These are phyloP conservation scores for Acleris literana DNA, from an alignment of 2,888 invertebrate genomes.

Conservation along the genomic window DNA sequence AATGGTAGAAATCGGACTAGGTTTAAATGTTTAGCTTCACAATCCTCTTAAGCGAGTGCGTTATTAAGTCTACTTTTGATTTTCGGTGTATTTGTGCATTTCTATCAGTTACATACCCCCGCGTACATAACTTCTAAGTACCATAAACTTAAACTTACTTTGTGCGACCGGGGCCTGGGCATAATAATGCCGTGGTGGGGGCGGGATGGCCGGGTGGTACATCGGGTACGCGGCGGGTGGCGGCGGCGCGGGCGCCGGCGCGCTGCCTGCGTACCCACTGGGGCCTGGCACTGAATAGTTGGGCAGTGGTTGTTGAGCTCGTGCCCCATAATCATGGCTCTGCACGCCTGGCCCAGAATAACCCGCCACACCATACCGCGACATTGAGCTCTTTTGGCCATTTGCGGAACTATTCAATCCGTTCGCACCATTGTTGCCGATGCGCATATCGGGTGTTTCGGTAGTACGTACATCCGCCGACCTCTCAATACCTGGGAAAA, in stretches of 20 bases:
- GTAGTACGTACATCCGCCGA: conserved; percentile 2
- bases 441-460: conserved; percentile 6
- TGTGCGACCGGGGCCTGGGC: conserved; percentile 35
- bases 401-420: conserved; percentile 6
- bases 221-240: conserved; percentile 38
- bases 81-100: no score
- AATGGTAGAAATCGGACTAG: no score
- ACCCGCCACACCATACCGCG: conserved; percentile 6
- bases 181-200: conserved; percentile 44
- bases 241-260: conserved; percentile 29
- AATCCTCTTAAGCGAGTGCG: no score
- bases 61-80: no score
- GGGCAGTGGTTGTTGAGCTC: conserved; percentile 1
- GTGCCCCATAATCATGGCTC: conserved; percentile 12
- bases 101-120: no score
- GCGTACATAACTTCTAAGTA: no score
- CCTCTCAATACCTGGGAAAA: conserved; percentile 7
- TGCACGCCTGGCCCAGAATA: conserved; percentile 13
- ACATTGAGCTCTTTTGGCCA: conserved; percentile 15
- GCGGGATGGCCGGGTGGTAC: conserved; percentile 43
- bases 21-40: no score
- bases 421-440: conserved; percentile 10
- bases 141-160: conserved; percentile 40
- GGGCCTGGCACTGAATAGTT: conserved; percentile 24
- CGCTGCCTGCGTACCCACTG: conserved; percentile 16